Conservation (phyloP, 2,888 invertebrate genomes). For the Epicampocera succincta region DNA sequence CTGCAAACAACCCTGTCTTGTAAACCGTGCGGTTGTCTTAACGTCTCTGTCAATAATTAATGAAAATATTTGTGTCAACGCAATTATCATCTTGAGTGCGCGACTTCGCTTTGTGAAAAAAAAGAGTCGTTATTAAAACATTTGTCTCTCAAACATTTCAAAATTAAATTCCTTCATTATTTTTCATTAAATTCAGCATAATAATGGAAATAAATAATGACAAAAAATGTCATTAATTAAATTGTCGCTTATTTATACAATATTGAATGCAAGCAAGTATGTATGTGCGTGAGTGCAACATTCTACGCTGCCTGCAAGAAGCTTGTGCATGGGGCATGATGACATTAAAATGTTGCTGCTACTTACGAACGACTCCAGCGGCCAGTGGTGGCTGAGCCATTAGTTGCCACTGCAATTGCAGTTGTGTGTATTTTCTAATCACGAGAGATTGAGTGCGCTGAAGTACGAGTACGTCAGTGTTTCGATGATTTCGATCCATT, state of each 20-base stretch:
- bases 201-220: constrained; percentile 41
- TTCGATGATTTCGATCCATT: not conserved
- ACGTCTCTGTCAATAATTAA: constrained; percentile 45
- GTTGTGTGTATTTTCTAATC: constrained; percentile 40
- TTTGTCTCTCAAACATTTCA: constrained; percentile 68
- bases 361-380: not conserved
- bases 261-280: constrained; percentile 7
- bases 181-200: constrained; percentile 63
- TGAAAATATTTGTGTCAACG: constrained; percentile 65
- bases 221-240: constrained; percentile 66
- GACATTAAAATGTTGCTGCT: constrained; percentile 9
- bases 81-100: constrained; percentile 50
- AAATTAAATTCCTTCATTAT: constrained; percentile 68
- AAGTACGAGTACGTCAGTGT: not conserved
- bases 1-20: not conserved
- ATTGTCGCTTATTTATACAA: constrained; percentile 64
- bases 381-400: constrained; percentile 10
- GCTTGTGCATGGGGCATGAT: constrained; percentile 4
- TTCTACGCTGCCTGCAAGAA: not conserved
- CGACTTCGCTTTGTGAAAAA: constrained; percentile 8
- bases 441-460: constrained; percentile 50
- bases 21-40: not conserved
- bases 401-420: constrained; percentile 45
- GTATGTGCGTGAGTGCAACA: constrained; percentile 31
- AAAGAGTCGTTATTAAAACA: constrained; percentile 53